These are phyloP conservation scores for Sebastes iracundus DNA, from an alignment of 2,797 vertebrate species.

Conservation along the genomic window DNA sequence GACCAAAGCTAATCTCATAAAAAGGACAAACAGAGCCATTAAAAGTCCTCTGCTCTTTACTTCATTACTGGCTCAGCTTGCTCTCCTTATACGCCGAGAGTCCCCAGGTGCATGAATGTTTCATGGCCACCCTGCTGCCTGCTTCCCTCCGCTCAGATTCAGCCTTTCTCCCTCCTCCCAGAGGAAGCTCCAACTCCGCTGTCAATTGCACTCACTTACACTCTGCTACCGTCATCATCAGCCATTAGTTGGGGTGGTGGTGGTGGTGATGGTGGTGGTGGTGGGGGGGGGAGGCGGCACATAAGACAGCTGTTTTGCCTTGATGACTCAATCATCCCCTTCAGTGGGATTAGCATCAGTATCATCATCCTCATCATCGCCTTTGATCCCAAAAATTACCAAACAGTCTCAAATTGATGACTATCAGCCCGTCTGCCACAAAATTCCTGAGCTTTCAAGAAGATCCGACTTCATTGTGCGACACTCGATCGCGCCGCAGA, in stretches of 20 bases:
- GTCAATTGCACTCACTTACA: constrained; percentile 69
- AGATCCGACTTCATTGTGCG: background rate
- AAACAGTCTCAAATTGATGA: constrained; percentile 56
- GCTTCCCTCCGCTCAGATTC: constrained; percentile 49
- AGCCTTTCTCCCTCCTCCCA: constrained; percentile 51
- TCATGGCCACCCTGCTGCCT: constrained; percentile 75
- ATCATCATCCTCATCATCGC: constrained; percentile 57
- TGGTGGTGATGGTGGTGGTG: background rate
- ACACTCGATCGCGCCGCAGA: background rate
- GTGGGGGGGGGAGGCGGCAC: background rate
- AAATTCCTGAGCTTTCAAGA: constrained; percentile 29
- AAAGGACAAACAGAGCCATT: constrained; percentile 66
- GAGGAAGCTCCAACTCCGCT: constrained; percentile 64
- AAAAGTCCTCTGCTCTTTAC: constrained; percentile 65
- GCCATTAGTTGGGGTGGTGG: constrained; percentile 41
- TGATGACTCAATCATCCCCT: constrained; percentile 70
- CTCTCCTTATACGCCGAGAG: constrained; percentile 68
- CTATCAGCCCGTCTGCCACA: constrained; percentile 25
- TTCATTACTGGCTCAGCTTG: constrained; percentile 72
- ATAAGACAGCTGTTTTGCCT: constrained; percentile 66
- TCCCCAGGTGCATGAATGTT: constrained; percentile 81
- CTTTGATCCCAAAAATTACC: constrained; percentile 59
- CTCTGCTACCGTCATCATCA: constrained; percentile 63
- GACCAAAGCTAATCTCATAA: constrained; percentile 61
- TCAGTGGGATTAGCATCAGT: constrained; percentile 67